Base-by-base conservation (phyloP, 1,140 invertebrate species). In the Eciton burchellii region DNA sequence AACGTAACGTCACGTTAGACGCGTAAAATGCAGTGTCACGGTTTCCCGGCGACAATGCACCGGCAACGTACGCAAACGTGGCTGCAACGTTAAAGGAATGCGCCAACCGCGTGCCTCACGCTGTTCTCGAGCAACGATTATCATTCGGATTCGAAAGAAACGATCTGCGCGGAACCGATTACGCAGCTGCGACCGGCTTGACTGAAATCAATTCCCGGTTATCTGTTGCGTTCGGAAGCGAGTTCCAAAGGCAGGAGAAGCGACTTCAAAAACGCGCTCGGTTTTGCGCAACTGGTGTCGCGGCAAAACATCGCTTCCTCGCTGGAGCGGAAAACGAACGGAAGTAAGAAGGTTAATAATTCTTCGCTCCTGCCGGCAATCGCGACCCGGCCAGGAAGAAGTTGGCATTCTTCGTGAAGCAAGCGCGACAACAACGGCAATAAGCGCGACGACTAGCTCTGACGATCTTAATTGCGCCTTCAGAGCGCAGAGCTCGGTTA, bases 391-490 rank as follows among this genome's bases (percentile, higher is more conserved):
- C 24, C 45, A 21, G 12, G 21, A 68, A 56, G 49, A 79, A 68
- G 70, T 43, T 70, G 56, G 56, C 43, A 56, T 79, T 79, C 63
- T 79, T 43, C 21, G 21, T 11, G 0, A 45, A 45, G 16, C 12
- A 43, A 77, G 49, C 43, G 62, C 43, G 68, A 56, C 35, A 49
- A 76, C 35, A 54, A 26, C 26, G 63, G 12, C 43, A 35, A 21
- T 6, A 65, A 77, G n/a, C n/a, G n/a, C 21, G 43, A 45, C 63
- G 56, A 79, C 35, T 79, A 29, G 41, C 74, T n/a, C n/a, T 70
- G 29, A 79, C 49, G 52, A 79, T 57, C 49, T 49, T 68, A 79
- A 79, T 57, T 79, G 52, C 21, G n/a, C 21, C 35, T 77, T 77
- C 16, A 45, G 35, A 35, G 62, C 3, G 35, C n/a, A n/a, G n/a